Evolutionary conservation across 2,888 invertebrate genomes (phyloP).

Genomic region (Rotaria socialis): DNA sequence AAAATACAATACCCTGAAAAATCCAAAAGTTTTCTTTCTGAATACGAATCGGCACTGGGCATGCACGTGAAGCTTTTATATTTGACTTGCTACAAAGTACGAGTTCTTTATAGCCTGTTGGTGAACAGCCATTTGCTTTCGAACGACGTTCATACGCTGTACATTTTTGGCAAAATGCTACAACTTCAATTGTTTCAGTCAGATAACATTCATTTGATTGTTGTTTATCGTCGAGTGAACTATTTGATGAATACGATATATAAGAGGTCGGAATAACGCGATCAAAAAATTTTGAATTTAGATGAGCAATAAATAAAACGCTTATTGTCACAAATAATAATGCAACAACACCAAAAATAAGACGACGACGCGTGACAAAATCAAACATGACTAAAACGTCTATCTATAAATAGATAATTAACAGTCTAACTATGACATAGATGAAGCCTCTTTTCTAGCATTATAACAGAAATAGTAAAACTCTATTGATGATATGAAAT

Average conservation of each 20-base stretch:
- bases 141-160: not conserved
- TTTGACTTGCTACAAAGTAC: not conserved
- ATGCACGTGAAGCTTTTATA: not conserved
- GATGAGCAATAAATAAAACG: not conserved
- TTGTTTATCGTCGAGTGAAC: not conserved
- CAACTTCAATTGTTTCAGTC: not conserved
- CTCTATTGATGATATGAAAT: too few relatives aligned
- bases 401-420: not conserved
- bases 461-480: too few relatives aligned
- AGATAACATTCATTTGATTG: not conserved
- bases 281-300: not conserved
- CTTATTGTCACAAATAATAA: not conserved
- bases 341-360: not conserved
- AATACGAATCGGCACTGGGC: not conserved
- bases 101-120: not conserved
- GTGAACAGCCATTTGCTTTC: not conserved
- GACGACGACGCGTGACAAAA: not conserved
- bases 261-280: not conserved
- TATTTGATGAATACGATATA: not conserved
- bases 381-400: not conserved
- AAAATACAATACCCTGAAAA: not conserved
- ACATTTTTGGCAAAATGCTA: not conserved
- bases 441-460: too few relatives aligned
- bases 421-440: too few relatives aligned
- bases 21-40: slow-evolving; percentile 11